Percentiles rank a stretch among this genome's conserved stretches.
These are phyloP conservation scores for Stramonita haemastoma DNA, from an alignment of 2,888 invertebrate species.

Conservation along the genomic window DNA sequence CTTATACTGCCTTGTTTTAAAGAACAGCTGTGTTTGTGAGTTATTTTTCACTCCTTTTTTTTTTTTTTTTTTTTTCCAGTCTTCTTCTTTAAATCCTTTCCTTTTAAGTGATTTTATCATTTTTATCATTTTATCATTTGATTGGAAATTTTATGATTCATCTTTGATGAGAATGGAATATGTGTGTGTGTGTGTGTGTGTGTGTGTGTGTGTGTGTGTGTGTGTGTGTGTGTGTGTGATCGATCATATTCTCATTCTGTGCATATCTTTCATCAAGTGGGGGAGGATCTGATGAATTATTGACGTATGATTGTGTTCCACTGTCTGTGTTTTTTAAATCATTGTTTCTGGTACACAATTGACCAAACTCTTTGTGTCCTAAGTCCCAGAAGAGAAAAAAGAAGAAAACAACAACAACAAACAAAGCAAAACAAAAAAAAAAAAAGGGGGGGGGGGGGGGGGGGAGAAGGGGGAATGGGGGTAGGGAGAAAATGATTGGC, in stretches of 20 bases:
- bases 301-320: too few species aligned
- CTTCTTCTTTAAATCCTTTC: neutral
- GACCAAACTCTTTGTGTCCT: too few species aligned
- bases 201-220: slow-evolving; percentile 22
- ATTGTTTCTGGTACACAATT: too few species aligned
- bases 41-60: neutral
- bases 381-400: too few species aligned
- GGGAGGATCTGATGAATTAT: too few species aligned
- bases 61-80: neutral
- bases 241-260: neutral
- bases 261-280: neutral
- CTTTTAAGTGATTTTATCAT: neutral
- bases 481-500: too few species aligned
- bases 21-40: neutral
- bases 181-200: slow-evolving; percentile 26
- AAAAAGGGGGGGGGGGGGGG: too few species aligned
- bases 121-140: neutral
- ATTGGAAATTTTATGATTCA: neutral
- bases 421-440: too few species aligned
- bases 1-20: neutral
- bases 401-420: too few species aligned
- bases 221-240: neutral
- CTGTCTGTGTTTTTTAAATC: too few species aligned
- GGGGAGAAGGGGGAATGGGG: too few species aligned
- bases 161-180: neutral